Evolutionary conservation across 2,113 vertebrate genomes (phyloP).

Genomic region (Salvelinus namaycush): DNA sequence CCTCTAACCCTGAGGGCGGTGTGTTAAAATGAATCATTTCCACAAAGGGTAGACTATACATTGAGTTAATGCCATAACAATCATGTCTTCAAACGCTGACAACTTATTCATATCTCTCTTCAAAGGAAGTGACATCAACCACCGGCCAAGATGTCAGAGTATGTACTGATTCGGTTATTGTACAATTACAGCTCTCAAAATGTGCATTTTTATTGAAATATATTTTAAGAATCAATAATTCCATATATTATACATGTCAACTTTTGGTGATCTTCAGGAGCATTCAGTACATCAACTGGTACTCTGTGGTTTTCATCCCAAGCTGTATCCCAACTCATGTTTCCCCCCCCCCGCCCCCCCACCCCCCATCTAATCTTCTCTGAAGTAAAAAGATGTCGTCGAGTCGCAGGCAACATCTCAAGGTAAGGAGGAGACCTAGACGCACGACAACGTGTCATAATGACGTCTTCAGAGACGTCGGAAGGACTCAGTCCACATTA

Average conservation of each 20-base stretch:
- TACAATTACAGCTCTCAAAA: neutral
- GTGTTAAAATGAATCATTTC: neutral
- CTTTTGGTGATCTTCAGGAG: neutral
- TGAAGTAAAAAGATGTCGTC: slow-evolving; percentile 83
- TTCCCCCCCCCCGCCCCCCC: neutral
- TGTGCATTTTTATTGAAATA: neutral
- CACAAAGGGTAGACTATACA: neutral
- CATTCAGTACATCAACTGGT: neutral
- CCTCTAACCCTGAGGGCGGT: too few relatives aligned
- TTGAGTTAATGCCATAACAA: neutral
- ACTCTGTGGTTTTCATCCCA: too few relatives aligned
- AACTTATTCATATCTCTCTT: neutral
- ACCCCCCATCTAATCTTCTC: slow-evolving; percentile 11
- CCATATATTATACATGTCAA: too few relatives aligned
- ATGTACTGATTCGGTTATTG: slow-evolving; percentile 17
- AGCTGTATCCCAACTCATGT: neutral
- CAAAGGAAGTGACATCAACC: neutral
- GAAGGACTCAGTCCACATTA: neutral
- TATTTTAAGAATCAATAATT: neutral
- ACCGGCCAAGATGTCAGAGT: slow-evolving; percentile 53
- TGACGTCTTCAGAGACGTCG: neutral
- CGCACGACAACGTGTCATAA: too few relatives aligned
- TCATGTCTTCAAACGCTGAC: neutral
- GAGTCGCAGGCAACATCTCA: slow-evolving; percentile 83
- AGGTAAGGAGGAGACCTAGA: slow-evolving; percentile 66